phyloP scores from a whole-genome alignment of 2,113 vertebrate species.

The Anser cygnoides region DNA sequence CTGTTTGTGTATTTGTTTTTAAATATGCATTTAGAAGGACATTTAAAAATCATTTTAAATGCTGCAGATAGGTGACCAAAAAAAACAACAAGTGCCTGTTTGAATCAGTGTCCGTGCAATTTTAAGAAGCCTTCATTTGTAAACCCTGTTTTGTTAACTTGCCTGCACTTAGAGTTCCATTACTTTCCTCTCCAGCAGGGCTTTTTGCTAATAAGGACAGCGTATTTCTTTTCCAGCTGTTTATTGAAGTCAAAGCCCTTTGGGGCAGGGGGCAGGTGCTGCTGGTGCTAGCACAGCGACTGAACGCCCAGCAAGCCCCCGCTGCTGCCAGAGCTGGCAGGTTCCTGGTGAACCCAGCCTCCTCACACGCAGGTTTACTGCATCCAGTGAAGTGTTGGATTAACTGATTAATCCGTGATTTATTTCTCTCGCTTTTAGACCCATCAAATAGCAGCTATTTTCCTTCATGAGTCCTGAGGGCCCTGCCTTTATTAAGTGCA shows the following conservation, averaged over 20 bases:
- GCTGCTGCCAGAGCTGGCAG: background rate
- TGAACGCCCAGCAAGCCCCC: background rate
- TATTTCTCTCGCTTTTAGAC: background rate
- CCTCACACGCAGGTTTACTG: fast-evolving
- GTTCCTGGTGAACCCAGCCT: background rate
- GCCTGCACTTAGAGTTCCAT: background rate
- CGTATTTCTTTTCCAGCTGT: background rate
- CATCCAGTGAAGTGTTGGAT: fast-evolving
- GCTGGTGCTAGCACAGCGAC: fast-evolving
- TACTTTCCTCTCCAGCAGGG: background rate
- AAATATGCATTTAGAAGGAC: background rate
- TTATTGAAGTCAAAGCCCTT: background rate
- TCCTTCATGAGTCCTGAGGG: background rate
- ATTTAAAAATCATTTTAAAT: background rate
- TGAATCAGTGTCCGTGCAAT: background rate
- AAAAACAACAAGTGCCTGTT: background rate
- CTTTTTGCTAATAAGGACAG: background rate
- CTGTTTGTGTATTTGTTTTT: background rate
- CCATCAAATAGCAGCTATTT: background rate
- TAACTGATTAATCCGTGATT: background rate
- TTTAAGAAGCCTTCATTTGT: background rate
- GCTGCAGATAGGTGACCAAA: background rate
- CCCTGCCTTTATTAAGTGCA: background rate
- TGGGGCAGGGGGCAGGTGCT: background rate
- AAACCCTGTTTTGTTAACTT: background rate